Conservation (phyloP, 2,888 invertebrate species). For the Agrotis ipsilon region DNA sequence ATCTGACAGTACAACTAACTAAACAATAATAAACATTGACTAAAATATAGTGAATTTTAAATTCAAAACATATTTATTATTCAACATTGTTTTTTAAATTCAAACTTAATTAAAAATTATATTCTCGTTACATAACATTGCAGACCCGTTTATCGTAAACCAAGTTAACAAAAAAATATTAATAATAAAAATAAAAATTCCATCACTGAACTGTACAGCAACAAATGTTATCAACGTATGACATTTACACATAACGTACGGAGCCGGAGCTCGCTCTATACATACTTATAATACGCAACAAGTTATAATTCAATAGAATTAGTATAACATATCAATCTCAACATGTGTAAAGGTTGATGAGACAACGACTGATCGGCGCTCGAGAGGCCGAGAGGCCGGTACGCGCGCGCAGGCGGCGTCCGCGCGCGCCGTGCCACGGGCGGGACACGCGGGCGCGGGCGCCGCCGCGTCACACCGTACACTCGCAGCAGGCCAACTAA, state of each 20-base stretch:
- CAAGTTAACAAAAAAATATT: conserved; percentile 85
- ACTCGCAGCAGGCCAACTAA: conserved; percentile 50
- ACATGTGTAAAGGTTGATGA: conserved; percentile 90
- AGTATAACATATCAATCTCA: conserved; percentile 91
- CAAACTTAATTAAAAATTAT: conserved; percentile 86
- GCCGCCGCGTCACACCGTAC: conserved; percentile 37
- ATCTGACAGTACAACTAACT: conserved; percentile 85
- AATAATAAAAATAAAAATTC: conserved; percentile 85
- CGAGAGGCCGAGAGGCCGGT: conserved; percentile 44
- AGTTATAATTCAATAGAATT: conserved; percentile 91
- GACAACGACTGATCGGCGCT: conserved; percentile 81
- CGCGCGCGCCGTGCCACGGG: conserved; percentile 24
- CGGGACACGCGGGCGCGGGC: conserved; percentile 10
- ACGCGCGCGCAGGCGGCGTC: conserved; percentile 1
- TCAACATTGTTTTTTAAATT: conserved; percentile 80
- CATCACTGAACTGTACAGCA: conserved; percentile 84
- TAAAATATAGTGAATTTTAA: conserved; percentile 89
- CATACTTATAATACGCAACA: conserved; percentile 89
- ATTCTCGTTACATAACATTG: conserved; percentile 86
- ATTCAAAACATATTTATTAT: conserved; percentile 83
- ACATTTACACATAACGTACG: conserved; percentile 70
- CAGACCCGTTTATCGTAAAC: conserved; percentile 90
- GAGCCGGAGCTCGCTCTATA: conserved; percentile 69
- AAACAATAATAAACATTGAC: conserved; percentile 87
- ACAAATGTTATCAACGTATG: conserved; percentile 78